Evolutionary conservation across 2,113 vertebrate species (phyloP), one percentile per base, ranked within the genome.

Genomic region (Caranx ignobilis): DNA sequence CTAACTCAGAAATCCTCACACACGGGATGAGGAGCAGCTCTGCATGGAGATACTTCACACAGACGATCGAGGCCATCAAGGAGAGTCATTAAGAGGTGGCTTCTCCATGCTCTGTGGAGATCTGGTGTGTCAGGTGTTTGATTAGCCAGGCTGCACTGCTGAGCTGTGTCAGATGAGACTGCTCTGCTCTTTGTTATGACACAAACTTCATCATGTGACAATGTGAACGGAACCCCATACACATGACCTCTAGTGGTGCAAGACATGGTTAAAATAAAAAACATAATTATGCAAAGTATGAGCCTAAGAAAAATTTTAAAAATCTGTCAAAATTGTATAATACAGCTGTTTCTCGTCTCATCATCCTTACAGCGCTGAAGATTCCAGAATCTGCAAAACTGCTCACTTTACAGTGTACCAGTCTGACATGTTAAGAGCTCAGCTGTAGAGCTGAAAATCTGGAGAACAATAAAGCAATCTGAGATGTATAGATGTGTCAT

Each of bases 91-190:
- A 78, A 77, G 31, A 43, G 37, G 59, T 11, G 6, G 61, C 52
- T 39, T 19, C 45, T 69, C 41, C 1, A 16, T 71, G 47, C 74
- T 76, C 13, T 35, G 54, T 61, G 57, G 78, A 48, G 65, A 68
- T 74, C 55, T 78, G 66, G 2, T 1, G 2, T 87, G 52, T 85
- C 84, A 76, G 79, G 77, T 57, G 64, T 85, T 80, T 89, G 77
- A 83, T 88, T 79, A 82, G 74, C 61, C 48, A 4, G 57, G 52
- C 56, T 74, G 55, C 43, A 47, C 59, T 35, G 74, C 56, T 60
- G 48, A 71, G 70, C 56, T 3, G 18, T 19, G 62, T 81, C 65
- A 71, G 76, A 75, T 32, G 34, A 52, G 59, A 41, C 62, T 54
- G 55, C 47, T 35, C 37, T 48, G 59, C 12, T 57, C 59, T 75